Evolutionary conservation across 2,797 vertebrate genomes (phyloP).

Genomic region (Lates japonicus): DNA sequence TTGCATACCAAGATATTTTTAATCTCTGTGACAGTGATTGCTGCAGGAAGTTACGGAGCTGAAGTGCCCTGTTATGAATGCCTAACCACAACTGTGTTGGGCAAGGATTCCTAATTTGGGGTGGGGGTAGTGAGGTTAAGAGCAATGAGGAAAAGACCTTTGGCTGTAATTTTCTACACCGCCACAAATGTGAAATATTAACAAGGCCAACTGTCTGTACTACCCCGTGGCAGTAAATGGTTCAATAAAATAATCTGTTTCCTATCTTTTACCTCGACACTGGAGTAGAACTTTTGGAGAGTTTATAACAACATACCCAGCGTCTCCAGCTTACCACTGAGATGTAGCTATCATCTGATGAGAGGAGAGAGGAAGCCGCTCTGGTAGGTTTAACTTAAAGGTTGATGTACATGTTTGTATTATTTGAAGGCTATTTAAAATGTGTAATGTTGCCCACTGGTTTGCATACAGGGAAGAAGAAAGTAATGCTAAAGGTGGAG

Average conservation of each 20-base stretch:
- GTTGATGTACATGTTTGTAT: not conserved
- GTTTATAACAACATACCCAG: conserved; percentile 97
- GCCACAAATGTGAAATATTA: conserved; percentile 38
- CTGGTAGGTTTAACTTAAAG: conserved; percentile 84
- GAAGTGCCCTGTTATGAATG: not conserved
- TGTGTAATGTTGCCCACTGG: conserved; percentile 3
- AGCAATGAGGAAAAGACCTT: conserved; percentile 23
- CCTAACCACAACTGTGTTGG: not conserved
- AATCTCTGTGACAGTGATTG: not conserved
- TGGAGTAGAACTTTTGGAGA: conserved; percentile 94
- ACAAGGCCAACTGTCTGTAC: conserved; percentile 18
- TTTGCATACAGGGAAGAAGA: conserved; percentile 93
- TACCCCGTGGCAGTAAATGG: conserved; percentile 14
- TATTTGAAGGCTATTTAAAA: not conserved
- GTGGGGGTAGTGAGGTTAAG: not conserved
- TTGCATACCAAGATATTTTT: not conserved
- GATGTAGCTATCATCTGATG: conserved; percentile 97
- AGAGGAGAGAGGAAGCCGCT: conserved; percentile 93
- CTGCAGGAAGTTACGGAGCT: not conserved
- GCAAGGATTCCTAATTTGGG: not conserved
- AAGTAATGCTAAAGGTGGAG: conserved; percentile 96
- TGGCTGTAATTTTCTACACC: not conserved
- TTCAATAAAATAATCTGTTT: conserved; percentile 48
- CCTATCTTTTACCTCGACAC: conserved; percentile 34
- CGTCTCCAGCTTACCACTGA: conserved; percentile 91